phyloP scores from a whole-genome alignment of 2,797 vertebrate species.

The Urocyon cinereoargenteus region DNA sequence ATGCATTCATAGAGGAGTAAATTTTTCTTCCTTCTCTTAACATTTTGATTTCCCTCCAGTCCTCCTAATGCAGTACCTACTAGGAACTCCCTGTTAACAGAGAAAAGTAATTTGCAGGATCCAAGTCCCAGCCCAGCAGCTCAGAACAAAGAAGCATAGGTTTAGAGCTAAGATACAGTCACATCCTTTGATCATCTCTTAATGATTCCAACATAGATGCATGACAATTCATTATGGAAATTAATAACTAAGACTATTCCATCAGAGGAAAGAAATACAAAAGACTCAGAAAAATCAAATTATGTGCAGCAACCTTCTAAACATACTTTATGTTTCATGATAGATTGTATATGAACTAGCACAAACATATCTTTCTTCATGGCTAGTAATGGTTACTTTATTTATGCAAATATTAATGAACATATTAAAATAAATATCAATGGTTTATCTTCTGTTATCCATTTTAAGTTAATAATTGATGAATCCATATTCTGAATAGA shows the following conservation, averaged over 20 bases:
- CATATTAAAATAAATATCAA: neutral
- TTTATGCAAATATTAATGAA: neutral
- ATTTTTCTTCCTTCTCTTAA: neutral
- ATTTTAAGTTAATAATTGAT: neutral
- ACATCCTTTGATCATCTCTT: neutral
- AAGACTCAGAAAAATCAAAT: neutral
- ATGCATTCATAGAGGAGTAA: neutral
- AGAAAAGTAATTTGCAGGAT: neutral
- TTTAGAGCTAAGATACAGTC: neutral
- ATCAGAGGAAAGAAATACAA: neutral
- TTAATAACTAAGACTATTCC: neutral
- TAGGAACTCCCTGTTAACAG: neutral
- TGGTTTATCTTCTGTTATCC: neutral
- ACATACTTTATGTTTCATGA: neutral
- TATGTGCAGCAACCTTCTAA: neutral
- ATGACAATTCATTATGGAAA: neutral
- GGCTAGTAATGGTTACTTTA: neutral
- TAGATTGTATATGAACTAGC: neutral
- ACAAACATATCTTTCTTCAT: neutral
- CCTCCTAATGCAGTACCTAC: rapidly evolving
- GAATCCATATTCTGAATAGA: neutral
- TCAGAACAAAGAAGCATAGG: neutral
- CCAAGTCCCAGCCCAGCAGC: neutral
- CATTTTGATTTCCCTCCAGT: neutral
- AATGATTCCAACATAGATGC: neutral